Conservation (phyloP, 2,113 vertebrate genomes). For the Athene noctua region DNA sequence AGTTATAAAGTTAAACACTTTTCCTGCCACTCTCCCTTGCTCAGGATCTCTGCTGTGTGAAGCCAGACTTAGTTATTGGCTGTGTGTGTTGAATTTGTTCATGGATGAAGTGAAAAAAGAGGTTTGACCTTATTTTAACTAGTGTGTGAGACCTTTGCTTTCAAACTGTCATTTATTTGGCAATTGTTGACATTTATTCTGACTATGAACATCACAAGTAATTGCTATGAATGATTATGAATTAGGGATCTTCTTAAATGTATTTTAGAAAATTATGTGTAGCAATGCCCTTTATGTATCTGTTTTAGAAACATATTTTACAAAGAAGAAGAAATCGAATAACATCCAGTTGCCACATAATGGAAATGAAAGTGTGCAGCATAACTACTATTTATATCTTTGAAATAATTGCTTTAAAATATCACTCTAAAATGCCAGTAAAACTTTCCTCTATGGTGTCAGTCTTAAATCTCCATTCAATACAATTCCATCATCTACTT, state of each 20-base stretch:
- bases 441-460: background rate
- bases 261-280: background rate
- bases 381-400: background rate
- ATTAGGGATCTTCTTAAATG: background rate
- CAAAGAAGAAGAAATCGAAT: background rate
- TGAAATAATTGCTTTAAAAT: background rate
- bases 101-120: background rate
- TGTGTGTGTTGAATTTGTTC: background rate
- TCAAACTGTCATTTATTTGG: background rate
- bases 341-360: background rate
- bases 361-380: background rate
- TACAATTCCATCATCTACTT: background rate
- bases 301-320: background rate
- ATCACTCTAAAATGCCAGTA: background rate
- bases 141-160: background rate
- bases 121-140: background rate
- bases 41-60: background rate
- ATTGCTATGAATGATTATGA: background rate
- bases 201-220: background rate
- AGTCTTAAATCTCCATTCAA: background rate
- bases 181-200: background rate
- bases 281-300: background rate
- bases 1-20: slow-evolving; percentile 36
- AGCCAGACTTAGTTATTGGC: background rate
- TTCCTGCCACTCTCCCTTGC: background rate